Conservation (phyloP, 2,888 invertebrate genomes). For the Ormyrus nitidulus region DNA sequence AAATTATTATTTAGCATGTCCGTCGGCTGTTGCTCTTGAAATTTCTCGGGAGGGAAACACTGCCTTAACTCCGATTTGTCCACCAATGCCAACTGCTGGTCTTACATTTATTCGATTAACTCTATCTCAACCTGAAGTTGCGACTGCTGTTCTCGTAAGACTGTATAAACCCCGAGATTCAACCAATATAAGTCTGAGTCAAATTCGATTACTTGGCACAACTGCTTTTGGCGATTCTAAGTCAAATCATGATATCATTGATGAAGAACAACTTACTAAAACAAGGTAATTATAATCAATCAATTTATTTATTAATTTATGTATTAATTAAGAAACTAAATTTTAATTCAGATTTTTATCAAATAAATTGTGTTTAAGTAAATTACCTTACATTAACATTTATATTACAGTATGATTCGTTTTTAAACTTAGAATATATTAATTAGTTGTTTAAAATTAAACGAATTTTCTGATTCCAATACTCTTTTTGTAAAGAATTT, state of each 20-base stretch:
- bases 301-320: no score
- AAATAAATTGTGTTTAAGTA: no score
- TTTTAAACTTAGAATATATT: no score
- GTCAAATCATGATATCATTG: slow-evolving; percentile 74
- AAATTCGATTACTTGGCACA: slow-evolving; percentile 89
- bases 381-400: no score
- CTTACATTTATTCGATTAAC: slow-evolving; percentile 91
- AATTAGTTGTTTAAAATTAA: no score
- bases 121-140: slow-evolving; percentile 89
- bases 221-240: slow-evolving; percentile 84
- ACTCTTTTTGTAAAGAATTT: no score
- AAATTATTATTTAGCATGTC: slow-evolving; percentile 81
- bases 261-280: slow-evolving; percentile 78
- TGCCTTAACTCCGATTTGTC: slow-evolving; percentile 88
- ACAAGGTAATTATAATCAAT: slow-evolving; percentile 71
- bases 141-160: slow-evolving; percentile 87
- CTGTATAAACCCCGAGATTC: slow-evolving; percentile 91
- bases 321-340: no score
- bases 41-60: slow-evolving; percentile 87
- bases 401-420: no score
- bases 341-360: no score
- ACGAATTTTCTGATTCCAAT: no score
- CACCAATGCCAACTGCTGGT: slow-evolving; percentile 91
- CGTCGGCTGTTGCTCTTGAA: slow-evolving; percentile 91
- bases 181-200: slow-evolving; percentile 92